Evolutionary conservation across 2,888 invertebrate genomes (phyloP).

Genomic region (Volucella inflata): DNA sequence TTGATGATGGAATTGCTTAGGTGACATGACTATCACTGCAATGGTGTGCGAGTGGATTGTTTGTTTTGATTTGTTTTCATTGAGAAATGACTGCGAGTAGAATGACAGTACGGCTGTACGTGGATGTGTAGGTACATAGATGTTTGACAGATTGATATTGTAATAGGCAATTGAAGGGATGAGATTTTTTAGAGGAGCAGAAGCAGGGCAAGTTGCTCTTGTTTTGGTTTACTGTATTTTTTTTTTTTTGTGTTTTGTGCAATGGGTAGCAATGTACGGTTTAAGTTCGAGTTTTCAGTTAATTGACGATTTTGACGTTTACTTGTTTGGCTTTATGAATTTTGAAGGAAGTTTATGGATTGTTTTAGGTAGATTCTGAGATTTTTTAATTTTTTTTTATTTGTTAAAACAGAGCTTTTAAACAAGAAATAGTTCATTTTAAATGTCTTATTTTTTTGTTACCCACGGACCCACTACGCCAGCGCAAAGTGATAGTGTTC

Average conservation of each 20-base stretch:
- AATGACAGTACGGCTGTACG: background rate
- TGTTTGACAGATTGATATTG: constrained; percentile 33
- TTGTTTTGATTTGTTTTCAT: constrained; percentile 58
- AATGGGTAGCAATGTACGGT: too few relatives aligned
- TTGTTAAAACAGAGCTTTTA: too few relatives aligned
- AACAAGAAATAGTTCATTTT: too few relatives aligned
- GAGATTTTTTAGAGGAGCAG: background rate
- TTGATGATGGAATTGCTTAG: background rate
- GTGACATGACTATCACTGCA: background rate
- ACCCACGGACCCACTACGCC: too few relatives aligned
- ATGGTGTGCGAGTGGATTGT: constrained; percentile 7
- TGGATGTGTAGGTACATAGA: background rate
- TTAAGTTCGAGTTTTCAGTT: too few relatives aligned
- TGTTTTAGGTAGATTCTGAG: too few relatives aligned
- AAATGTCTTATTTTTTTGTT: too few relatives aligned
- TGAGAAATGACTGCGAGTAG: constrained; percentile 9
- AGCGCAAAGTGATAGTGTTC: too few relatives aligned
- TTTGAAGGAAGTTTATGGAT: too few relatives aligned
- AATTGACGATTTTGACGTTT: too few relatives aligned
- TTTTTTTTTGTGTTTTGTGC: background rate
- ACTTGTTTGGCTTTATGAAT: too few relatives aligned
- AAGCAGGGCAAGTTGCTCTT: background rate
- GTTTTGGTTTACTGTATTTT: constrained; percentile 11
- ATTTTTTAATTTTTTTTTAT: too few relatives aligned
- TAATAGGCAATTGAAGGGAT: constrained; percentile 11